Evolutionary conservation across 2,113 vertebrate genomes (phyloP), one percentile per base, ranked within the genome.

Genomic region (Dasyurus viverrinus): DNA sequence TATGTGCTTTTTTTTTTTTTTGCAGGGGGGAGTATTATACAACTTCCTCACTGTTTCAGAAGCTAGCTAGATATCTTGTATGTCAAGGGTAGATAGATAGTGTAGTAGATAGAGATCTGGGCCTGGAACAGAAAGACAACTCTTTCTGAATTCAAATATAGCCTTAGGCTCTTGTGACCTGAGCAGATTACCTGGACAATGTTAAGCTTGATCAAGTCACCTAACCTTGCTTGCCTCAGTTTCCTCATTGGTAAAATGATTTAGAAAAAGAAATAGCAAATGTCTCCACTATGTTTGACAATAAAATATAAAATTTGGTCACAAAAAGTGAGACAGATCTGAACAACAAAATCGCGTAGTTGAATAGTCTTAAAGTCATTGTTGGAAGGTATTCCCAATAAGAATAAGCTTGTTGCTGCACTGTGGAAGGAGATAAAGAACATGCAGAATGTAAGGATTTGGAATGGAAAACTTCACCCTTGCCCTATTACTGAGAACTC

Each of bases 401-500:
- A n/a, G 16, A 19, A n/a, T 76, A n/a, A 16, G 36, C 12, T 36
- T 54, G 19, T 54, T 76, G 14, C 36, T 76, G 12, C 5, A n/a
- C 36, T 76, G 30, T n/a, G 57, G 27, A 14, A 14, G 11, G 25
- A 36, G 12, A 14, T n/a, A 76, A 76, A 16, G 3, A n/a, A 2
- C 36, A n/a, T 76, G 14, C 6, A 52, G 50, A 6, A 52, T 52
- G 50, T 52, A 52, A 52, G 9, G 50, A 19, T n/a, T 19, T 76
- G 14, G 4, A 76, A 36, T 19, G 4, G 36, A n/a, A 19, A n/a
- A 36, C 22, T n/a, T 76, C 30, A 30, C 14, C 14, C 36, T 0
- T 0, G 36, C n/a, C 36, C 3, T n/a, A n/a, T 36, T 4, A 76
- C 1, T n/a, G 30, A n/a, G 30, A n/a, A 4, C 1, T 68, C n/a